Evolutionary conservation across 2,797 vertebrate species (phyloP).

Genomic region (Propithecus deckenii): DNA sequence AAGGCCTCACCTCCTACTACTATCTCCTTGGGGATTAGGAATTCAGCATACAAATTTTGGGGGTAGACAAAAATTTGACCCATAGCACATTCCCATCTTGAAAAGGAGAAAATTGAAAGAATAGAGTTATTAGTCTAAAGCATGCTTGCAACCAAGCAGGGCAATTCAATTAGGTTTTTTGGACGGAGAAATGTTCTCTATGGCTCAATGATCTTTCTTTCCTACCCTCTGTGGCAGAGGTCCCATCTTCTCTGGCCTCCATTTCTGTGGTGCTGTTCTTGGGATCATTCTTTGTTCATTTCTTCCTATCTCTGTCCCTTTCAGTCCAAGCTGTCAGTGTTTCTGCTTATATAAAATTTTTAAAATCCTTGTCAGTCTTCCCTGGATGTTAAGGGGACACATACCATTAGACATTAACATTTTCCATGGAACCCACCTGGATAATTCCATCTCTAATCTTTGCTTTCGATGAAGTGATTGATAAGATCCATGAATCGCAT

Average conservation of each 20-base stretch:
- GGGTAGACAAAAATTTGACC: background rate
- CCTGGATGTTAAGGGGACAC: background rate
- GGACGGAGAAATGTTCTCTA: background rate
- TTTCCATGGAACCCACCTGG: background rate
- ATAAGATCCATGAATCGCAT: background rate
- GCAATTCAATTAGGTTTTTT: background rate
- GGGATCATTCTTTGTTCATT: background rate
- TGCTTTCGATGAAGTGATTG: background rate
- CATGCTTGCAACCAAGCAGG: background rate
- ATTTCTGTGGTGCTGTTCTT: background rate
- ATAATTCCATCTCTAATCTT: background rate
- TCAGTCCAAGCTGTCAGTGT: background rate
- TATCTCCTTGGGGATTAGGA: no score
- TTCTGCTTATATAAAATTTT: background rate
- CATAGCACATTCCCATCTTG: background rate
- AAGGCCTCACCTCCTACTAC: no score
- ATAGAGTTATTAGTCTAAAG: background rate
- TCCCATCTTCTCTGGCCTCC: background rate
- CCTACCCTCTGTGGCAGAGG: fast-evolving
- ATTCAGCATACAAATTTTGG: background rate
- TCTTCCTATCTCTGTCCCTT: background rate
- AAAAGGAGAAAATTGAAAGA: background rate
- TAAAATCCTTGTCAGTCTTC: background rate
- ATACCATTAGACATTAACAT: background rate
- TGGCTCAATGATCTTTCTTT: background rate